Base-by-base conservation (phyloP, 2,888 invertebrate species). In the Dichetophora obliterata region DNA sequence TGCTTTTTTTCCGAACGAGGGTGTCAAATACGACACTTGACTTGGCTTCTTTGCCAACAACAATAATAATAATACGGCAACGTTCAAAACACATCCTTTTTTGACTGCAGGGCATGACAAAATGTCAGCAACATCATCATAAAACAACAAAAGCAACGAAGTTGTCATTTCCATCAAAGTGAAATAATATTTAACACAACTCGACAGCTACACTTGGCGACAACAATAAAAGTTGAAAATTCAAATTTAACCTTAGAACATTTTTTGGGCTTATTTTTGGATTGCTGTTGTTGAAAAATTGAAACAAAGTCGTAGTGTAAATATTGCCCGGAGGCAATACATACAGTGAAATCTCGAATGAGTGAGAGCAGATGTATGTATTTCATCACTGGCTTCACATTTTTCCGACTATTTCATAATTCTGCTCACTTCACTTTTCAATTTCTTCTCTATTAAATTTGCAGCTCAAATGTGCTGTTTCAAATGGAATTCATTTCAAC, bases 11-110 rank as follows among this genome's bases (percentile, higher is more conserved):
- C 27, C 19, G 8, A 4, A 24, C n/a, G 54, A 79, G 63, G 75
- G 50, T 48, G 54, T 65, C 76, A 71, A 52, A 63, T 71, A 11
- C 70, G 71, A 52, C 59, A 43, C 59, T 68, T 59, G 70, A 65
- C 54, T n/a, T 61, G 14, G 43, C 43, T 43, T 43, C 43, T 43
- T 14, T 48, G 52, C 43, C 73, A 27, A 63, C 50, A 34, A 66
- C 48, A 48, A 66, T 37, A 48, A 66, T 37, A 66, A 48, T 22
- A n/a, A n/a, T n/a, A n/a, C n/a, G n/a, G n/a, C 27, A 61, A 66
- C 19, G 22, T 16, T 50, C 22, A 48, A 48, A 69, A 69, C 68
- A 50, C 22, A 69, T 24, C 31, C 61, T 61, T 61, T 54, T 61
- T 61, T 27, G 61, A 5, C 61, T 24, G 8, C 27, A 27, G 24